These are phyloP conservation scores for Drosophila engyochracea DNA, from an alignment of 2,888 invertebrate species.

Conservation along the genomic window DNA sequence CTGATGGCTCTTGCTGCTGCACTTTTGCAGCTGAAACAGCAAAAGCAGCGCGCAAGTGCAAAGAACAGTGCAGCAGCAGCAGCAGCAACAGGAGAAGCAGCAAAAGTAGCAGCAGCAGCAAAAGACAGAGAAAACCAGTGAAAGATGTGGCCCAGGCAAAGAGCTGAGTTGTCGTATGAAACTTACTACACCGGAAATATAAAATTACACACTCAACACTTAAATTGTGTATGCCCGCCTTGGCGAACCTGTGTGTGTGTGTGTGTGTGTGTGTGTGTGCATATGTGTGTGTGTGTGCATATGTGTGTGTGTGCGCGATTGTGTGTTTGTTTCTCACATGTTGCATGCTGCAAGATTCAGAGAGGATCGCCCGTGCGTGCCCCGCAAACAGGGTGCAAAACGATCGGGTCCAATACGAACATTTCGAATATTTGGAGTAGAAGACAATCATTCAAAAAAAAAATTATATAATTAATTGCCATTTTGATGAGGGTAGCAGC, in stretches of 20 bases:
- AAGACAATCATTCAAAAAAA: conserved; percentile 39
- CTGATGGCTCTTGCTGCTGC: conserved; percentile 44
- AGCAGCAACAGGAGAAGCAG: conserved; percentile 1
- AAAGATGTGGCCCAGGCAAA: conserved; percentile 73
- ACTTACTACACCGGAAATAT: conserved; percentile 85
- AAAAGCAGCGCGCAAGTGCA: conserved; percentile 50
- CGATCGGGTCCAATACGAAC: conserved; percentile 64
- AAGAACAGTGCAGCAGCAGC: conserved; percentile 17
- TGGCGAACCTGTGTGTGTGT: conserved; percentile 9
- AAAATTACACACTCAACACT: conserved; percentile 85
- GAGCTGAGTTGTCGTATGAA: conserved; percentile 73
- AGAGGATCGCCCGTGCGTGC: conserved; percentile 51
- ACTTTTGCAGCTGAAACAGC: conserved; percentile 79
- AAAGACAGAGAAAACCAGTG: conserved; percentile 53
- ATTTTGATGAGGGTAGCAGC: conserved; percentile 57
- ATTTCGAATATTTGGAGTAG: conserved; percentile 37
- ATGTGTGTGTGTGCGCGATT: conserved; percentile 14
- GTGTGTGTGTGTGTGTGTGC: too few relatives aligned
- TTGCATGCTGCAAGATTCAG: conserved; percentile 76
- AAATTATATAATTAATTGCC: conserved; percentile 58
- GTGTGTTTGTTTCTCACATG: conserved; percentile 53
- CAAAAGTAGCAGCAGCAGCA: conserved; percentile 10
- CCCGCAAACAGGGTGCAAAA: conserved; percentile 69
- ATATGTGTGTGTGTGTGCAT: conserved; percentile 5
- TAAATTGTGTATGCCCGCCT: conserved; percentile 73